Evolutionary conservation across 2,888 invertebrate genomes (phyloP), one percentile per base, ranked within the genome.

Genomic region (Aspidapion aeneum): DNA sequence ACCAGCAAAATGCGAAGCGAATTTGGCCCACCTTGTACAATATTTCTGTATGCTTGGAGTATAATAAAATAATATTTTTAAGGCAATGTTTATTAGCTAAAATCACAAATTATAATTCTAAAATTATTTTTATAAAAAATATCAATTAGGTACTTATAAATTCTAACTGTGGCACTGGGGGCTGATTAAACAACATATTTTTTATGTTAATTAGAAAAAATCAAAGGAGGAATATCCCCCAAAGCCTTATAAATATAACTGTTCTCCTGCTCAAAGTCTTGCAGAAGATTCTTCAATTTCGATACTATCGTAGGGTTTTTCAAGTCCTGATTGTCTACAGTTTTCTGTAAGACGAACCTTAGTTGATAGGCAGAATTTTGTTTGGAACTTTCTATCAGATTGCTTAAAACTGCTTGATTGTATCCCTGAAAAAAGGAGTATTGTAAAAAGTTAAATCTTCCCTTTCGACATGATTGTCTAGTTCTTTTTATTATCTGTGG

Each of bases 341-440:
- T 82, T 74, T 85, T 86, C 54, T 82, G 77, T 1, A 89, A 75
- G 0, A 87, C 84, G 56, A 81, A 76, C 65, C 81, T 81, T 56
- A 89, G 78, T 70, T 89, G 89, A 1, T 82, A 81, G 0, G 84
- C 81, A 0, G 87, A 84, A 0, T 87, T 85, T 2, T 85, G 86
- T 18, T 78, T 79, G 0, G 86, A 84, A 0, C 84, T 84, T 1
- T 83, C 84, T 0, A 81, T 78, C 0, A 89, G 77, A 3, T 79
- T 79, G 63, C 81, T 80, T 72, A 89, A 80, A 9, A 88, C 83
- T 21, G 81, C 80, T 1, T 85, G 83, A 0, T 87, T 83, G 76
- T 86, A 89, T 12, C 89, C 89, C 82, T 86, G 79, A 60, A 82
- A 73, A 59, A 67, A 66, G 66, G 35, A 3, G 35, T 7, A 35